Evolutionary conservation across 2,113 vertebrate genomes (phyloP).

Genomic region (Bostrychus sinensis): DNA sequence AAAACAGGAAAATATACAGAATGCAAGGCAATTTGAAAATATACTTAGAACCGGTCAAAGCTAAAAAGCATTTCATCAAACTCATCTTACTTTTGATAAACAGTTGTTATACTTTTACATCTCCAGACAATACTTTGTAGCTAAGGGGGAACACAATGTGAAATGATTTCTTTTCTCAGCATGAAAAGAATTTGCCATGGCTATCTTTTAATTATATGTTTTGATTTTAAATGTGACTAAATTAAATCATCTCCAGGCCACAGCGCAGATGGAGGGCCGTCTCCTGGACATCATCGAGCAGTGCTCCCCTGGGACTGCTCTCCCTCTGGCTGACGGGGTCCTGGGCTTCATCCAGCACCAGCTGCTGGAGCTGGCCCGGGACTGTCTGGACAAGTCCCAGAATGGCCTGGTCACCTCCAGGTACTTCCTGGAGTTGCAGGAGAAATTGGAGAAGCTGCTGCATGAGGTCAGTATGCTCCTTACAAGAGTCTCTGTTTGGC

Average conservation of each 20-base stretch:
- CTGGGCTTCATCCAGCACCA: slow-evolving; percentile 97
- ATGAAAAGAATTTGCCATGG: no score
- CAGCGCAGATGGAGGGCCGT: slow-evolving; percentile 92
- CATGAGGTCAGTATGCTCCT: slow-evolving; percentile 84
- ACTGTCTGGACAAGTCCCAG: slow-evolving; percentile 92
- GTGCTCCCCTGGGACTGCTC: slow-evolving; percentile 78
- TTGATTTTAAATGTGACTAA: slow-evolving; percentile 6
- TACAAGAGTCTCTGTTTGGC: no score
- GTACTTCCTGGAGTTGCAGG: slow-evolving; percentile 96
- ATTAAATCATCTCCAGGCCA: slow-evolving; percentile 81
- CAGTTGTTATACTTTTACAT: no score
- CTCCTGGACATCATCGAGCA: slow-evolving; percentile 86
- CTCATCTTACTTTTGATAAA: no score
- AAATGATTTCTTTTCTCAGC: no score
- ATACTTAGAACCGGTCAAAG: no score
- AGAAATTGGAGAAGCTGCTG: slow-evolving; percentile 93
- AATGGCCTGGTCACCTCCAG: slow-evolving; percentile 89
- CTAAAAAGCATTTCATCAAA: no score
- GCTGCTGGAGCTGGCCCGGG: slow-evolving; percentile 90
- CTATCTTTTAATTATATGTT: no score
- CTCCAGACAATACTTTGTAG: no score
- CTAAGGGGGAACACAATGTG: no score
- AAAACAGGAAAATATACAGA: no score
- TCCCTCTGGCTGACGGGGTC: slow-evolving; percentile 90
- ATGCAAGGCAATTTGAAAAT: no score